phyloP scores from a whole-genome alignment of 2,797 vertebrate genomes.

The Sebastes wilsoni region DNA sequence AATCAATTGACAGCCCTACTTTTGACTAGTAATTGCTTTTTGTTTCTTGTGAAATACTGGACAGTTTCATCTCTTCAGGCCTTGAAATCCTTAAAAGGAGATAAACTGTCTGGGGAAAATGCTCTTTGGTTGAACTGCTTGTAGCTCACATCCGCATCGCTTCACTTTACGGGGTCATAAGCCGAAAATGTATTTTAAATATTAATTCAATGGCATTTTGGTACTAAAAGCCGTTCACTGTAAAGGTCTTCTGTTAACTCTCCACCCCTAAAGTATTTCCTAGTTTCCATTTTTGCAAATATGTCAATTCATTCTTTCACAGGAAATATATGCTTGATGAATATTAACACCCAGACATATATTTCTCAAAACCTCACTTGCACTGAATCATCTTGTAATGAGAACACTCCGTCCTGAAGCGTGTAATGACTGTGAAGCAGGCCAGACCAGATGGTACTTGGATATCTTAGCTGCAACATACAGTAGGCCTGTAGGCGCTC shows the following conservation, averaged over 20 bases:
- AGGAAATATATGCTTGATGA: constrained; percentile 6
- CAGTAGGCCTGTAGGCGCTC: constrained; percentile 1
- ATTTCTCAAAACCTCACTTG: constrained; percentile 5
- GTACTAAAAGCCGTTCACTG: not conserved
- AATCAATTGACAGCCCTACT: too few species aligned
- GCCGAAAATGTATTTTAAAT: not conserved
- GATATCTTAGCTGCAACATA: constrained; percentile 16
- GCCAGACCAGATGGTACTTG: constrained; percentile 37
- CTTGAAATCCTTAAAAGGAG: not conserved
- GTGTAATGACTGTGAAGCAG: constrained; percentile 31
- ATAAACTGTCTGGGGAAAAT: not conserved
- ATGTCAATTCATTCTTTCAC: not conserved
- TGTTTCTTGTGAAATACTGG: not conserved
- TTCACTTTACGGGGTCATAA: not conserved
- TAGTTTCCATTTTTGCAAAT: not conserved
- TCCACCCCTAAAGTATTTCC: not conserved
- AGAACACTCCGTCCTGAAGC: constrained; percentile 17
- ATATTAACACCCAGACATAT: not conserved
- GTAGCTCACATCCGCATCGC: not conserved
- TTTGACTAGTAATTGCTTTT: not conserved
- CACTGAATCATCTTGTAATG: constrained; percentile 22
- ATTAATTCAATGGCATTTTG: not conserved
- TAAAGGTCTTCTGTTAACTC: not conserved
- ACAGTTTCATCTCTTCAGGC: not conserved
- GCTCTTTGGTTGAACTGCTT: not conserved